These are phyloP conservation scores for Athalia rosae DNA, from an alignment of 2,888 invertebrate species.

Conservation along the genomic window DNA sequence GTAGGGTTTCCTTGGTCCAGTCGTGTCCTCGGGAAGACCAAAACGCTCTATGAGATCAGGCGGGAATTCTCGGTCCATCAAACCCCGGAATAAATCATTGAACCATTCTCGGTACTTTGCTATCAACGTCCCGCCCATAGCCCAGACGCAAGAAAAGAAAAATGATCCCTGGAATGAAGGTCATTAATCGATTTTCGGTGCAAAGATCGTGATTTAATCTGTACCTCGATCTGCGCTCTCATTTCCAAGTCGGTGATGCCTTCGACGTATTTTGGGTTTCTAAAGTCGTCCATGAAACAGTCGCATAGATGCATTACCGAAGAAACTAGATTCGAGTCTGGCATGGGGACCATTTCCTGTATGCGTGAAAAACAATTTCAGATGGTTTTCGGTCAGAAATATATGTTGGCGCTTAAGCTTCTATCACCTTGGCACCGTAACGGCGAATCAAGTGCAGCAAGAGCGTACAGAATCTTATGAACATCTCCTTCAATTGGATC, in stretches of 20 bases:
- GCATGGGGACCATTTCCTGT: conserved; percentile 91
- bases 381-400: conserved; percentile 19
- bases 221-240: conserved; percentile 88
- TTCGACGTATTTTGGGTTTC: conserved; percentile 83
- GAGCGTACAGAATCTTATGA: conserved; percentile 87
- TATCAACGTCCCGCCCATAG: conserved; percentile 89
- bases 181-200: background rate
- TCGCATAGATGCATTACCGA: conserved; percentile 92
- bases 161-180: conserved; percentile 84
- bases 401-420: background rate
- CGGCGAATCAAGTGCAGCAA: conserved; percentile 86
- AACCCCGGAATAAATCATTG: conserved; percentile 82
- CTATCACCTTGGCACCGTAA: conserved; percentile 79
- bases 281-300: conserved; percentile 90
- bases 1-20: conserved; percentile 80
- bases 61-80: conserved; percentile 88
- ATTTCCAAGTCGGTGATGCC: conserved; percentile 85
- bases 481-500: conserved; percentile 81
- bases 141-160: conserved; percentile 95
- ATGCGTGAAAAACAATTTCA: conserved; percentile 53
- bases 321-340: conserved; percentile 87
- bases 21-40: conserved; percentile 76
- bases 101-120: conserved; percentile 84
- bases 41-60: conserved; percentile 76
- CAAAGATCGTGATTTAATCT: conserved; percentile 3